A percentile compares a stretch with the other conserved stretches of the same genome.
Evolutionary conservation across 1,140 invertebrate species (phyloP).

Genomic region (Brachionus sp.): DNA sequence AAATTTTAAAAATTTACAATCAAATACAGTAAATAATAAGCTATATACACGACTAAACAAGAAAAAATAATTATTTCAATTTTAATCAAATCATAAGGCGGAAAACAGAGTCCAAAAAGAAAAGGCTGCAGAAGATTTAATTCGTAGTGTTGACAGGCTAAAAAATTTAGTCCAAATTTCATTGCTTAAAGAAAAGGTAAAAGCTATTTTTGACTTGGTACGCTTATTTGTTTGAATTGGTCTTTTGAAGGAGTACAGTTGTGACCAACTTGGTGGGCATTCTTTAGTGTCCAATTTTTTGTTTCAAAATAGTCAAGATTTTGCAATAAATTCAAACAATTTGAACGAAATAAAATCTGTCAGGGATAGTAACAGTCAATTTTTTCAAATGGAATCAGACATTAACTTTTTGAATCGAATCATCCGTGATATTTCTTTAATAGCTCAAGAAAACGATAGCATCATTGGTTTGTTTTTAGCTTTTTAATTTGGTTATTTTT

Average conservation of each 20-base stretch:
- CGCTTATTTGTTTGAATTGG: neutral
- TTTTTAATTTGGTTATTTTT: neutral
- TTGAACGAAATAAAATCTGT: neutral
- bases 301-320: neutral
- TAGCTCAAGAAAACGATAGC: neutral
- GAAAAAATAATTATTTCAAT: neutral
- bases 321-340: neutral
- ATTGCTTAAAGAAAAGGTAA: neutral
- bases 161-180: neutral
- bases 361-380: neutral
- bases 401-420: neutral
- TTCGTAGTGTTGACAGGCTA: neutral
- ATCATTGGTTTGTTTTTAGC: neutral
- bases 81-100: neutral
- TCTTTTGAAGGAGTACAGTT: neutral
- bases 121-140: neutral
- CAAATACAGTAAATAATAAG: neutral
- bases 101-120: neutral
- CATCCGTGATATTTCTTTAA: neutral
- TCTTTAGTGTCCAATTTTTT: slow-evolving; percentile 24
- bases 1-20: neutral
- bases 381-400: slow-evolving; percentile 14
- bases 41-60: neutral
- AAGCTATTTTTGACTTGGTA: neutral
- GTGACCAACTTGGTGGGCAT: neutral